Base-by-base conservation (phyloP, 2,113 vertebrate genomes). In the Lonchura striata region DNA sequence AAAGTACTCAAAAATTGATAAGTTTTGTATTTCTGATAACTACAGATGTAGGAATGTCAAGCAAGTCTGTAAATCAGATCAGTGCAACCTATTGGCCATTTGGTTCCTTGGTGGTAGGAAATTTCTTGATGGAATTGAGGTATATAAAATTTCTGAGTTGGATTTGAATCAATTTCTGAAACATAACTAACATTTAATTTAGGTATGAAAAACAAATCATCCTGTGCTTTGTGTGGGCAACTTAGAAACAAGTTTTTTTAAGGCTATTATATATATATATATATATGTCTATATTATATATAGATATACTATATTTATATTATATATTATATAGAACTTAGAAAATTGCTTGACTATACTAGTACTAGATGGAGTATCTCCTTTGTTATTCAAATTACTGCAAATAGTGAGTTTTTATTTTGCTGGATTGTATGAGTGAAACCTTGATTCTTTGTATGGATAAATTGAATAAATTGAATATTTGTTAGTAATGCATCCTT, bases 41-140 rank as follows among this genome's bases (percentile, higher is more conserved):
- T 63, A 6, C n/a, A 63, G 16, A 23, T 59, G 8, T 10, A 56
- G 39, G 33, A 79, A 72, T 31, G 30, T 44, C 10, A 7, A 68
- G 16, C 13, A 49, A 47, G 18, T 12, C n/a, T 33, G 60, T 33
- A 91, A 79, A 33, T 71, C 7, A 17, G 7, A 27, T 71, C 21
- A 49, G 1, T 54, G 9, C 5, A 71, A 41, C 9, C n/a, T 37
- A 1, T 41, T 83, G 16, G 10, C 30, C 27, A 0, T n/a, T 41
- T 65, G 7, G 9, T 61, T 86, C 25, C 6, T 44, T 71, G 39
- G 15, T 63, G 8, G 6, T 19, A 53, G 72, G 20, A 22, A 19
- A 31, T 57, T 75, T 18, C 13, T 28, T 47, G 18, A 25, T 37
- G 37, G 20, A 64, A 46, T 53, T 74, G 4, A 46, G 22, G 9